Evolutionary conservation across 1,140 invertebrate genomes (phyloP).

Genomic region (Sesamia nonagrioides): DNA sequence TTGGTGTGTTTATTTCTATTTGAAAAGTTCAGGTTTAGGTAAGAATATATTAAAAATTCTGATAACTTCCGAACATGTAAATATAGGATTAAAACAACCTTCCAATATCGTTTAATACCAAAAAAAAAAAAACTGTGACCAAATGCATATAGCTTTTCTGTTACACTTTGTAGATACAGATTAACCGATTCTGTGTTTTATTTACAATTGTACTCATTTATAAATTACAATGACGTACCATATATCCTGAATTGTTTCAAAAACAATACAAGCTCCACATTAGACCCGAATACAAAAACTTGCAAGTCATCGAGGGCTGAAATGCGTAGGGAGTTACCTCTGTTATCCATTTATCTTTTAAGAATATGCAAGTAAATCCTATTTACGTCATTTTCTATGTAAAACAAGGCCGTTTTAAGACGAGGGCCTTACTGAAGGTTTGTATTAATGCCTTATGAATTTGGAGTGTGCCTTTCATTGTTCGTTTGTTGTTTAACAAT

Average conservation of each 20-base stretch:
- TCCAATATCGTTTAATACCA: no score
- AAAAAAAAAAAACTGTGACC: no score
- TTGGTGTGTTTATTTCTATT: no score
- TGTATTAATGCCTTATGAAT: constrained; percentile 3
- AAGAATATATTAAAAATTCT: no score
- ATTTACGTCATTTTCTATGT: not conserved
- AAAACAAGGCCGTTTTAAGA: not conserved
- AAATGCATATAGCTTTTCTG: no score
- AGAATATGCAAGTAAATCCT: not conserved
- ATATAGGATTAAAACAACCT: no score
- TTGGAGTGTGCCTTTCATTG: not conserved
- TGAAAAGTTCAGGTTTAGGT: no score
- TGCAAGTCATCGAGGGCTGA: constrained; percentile 9
- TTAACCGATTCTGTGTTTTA: no score
- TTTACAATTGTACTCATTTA: not conserved
- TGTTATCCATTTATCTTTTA: constrained; percentile 7
- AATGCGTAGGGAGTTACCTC: not conserved
- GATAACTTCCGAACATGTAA: no score
- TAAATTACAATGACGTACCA: not conserved
- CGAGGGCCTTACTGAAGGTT: not conserved
- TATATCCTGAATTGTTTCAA: not conserved
- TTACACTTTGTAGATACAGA: no score
- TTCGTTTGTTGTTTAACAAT: not conserved
- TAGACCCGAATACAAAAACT: not conserved
- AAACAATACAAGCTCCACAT: not conserved